phyloP scores from a whole-genome alignment of 2,113 vertebrate species.

The Cynoglossus semilaevis region DNA sequence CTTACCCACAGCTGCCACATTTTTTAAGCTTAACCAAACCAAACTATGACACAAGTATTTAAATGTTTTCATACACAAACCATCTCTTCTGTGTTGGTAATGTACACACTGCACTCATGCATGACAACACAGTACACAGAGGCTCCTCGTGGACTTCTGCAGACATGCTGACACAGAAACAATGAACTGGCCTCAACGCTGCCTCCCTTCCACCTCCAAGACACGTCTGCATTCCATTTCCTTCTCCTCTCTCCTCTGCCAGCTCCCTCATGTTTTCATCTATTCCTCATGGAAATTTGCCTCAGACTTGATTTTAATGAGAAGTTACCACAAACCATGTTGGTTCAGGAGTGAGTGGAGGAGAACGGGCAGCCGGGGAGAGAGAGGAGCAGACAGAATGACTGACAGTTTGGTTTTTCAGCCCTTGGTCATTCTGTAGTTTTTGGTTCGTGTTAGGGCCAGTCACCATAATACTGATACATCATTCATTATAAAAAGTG shows the following conservation, averaged over 20 bases:
- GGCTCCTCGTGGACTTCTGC: background rate
- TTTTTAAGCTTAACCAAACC: too few species aligned
- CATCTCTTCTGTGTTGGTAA: too few species aligned
- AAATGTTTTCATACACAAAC: too few species aligned
- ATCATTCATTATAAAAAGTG: too few species aligned
- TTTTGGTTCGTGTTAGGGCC: constrained; percentile 34
- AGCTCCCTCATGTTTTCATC: background rate
- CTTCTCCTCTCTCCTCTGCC: background rate
- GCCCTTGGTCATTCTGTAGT: constrained; percentile 1
- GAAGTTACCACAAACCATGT: background rate
- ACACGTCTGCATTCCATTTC: background rate
- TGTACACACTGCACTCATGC: background rate
- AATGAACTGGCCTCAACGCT: background rate
- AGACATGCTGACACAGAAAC: background rate
- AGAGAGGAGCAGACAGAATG: background rate
- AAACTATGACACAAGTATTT: too few species aligned
- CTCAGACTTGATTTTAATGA: background rate
- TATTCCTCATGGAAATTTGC: background rate
- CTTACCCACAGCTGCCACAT: too few species aligned
- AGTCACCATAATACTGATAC: constrained; percentile 36
- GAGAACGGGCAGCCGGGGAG: background rate
- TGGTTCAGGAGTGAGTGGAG: background rate
- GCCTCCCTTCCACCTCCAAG: background rate
- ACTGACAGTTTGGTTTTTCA: constrained; percentile 6
- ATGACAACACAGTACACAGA: background rate